phyloP scores from a whole-genome alignment of 1,140 invertebrate species.

The Notospermus geniculatus region DNA sequence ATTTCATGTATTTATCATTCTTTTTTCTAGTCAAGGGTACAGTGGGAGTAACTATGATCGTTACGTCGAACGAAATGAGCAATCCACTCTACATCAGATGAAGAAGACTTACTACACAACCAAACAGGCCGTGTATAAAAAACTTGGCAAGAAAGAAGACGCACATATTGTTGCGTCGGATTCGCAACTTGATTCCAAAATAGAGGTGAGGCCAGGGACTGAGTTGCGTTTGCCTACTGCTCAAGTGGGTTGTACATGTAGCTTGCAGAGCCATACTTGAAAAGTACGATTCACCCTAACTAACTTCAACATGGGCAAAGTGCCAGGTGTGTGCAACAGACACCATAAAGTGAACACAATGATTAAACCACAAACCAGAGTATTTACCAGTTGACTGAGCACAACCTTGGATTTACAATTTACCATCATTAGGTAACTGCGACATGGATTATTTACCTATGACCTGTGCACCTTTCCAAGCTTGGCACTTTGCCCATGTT shows the following conservation, averaged over 20 bases:
- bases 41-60: slow-evolving; percentile 48
- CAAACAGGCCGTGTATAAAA: slow-evolving; percentile 90
- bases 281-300: neutral
- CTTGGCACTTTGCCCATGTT: too few species aligned
- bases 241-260: too few species aligned
- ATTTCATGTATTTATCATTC: too few species aligned
- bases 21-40: slow-evolving; percentile 35
- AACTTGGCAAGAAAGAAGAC: slow-evolving; percentile 96
- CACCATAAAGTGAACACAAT: too few species aligned
- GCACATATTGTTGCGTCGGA: slow-evolving; percentile 95
- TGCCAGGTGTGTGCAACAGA: too few species aligned
- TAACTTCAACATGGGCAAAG: too few species aligned
- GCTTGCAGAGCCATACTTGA: neutral
- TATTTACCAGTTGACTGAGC: too few species aligned
- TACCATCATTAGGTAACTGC: neutral
- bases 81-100: slow-evolving; percentile 72
- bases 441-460: too few species aligned
- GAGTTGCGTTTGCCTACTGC: too few species aligned
- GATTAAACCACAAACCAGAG: too few species aligned
- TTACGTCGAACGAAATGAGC: slow-evolving; percentile 56
- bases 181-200: slow-evolving; percentile 93
- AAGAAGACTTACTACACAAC: slow-evolving; percentile 98
- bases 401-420: too few species aligned
- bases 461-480: too few species aligned
- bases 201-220: slow-evolving; percentile 64